Evolutionary conservation across 1,140 invertebrate species (phyloP).

Genomic region (Pseudomyrmex pallidus): DNA sequence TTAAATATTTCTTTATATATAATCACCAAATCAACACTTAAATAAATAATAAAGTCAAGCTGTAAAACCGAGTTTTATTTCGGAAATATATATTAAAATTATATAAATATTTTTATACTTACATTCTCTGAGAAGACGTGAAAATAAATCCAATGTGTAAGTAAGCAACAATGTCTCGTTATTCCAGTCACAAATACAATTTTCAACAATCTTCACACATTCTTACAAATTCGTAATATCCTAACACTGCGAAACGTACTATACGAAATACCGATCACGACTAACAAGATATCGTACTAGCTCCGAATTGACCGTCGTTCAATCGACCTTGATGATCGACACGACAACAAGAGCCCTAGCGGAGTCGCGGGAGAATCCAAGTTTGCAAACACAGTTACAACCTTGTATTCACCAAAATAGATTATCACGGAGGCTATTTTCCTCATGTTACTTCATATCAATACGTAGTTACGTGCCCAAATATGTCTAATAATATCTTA

Average conservation of each 20-base stretch:
- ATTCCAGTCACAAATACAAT: not conserved
- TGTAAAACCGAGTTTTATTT: not conserved
- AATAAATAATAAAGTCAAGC: too few species aligned
- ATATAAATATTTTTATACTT: not conserved
- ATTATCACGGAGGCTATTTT: constrained; percentile 33
- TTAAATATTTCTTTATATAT: too few species aligned
- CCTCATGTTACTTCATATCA: constrained; percentile 12
- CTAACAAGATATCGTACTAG: constrained; percentile 53
- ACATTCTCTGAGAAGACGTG: too few species aligned
- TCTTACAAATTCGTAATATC: constrained; percentile 10
- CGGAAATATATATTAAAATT: not conserved
- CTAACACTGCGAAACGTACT: constrained; percentile 12
- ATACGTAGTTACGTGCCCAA: not conserved
- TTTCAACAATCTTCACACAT: not conserved
- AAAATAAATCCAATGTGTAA: not conserved
- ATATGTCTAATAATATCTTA: not conserved
- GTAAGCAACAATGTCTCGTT: not conserved
- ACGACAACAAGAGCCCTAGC: constrained; percentile 60
- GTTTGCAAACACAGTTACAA: constrained; percentile 72
- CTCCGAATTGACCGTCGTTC: constrained; percentile 36
- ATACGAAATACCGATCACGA: constrained; percentile 47
- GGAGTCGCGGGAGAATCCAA: constrained; percentile 68
- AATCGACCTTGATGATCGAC: constrained; percentile 56
- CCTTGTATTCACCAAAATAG: constrained; percentile 29
- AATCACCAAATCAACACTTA: too few species aligned